Evolutionary conservation across 35 echinoderm and acorn worm genomes (phyloP), one percentile per base, ranked within the genome.

Genomic region (Apostichopus californicus): DNA sequence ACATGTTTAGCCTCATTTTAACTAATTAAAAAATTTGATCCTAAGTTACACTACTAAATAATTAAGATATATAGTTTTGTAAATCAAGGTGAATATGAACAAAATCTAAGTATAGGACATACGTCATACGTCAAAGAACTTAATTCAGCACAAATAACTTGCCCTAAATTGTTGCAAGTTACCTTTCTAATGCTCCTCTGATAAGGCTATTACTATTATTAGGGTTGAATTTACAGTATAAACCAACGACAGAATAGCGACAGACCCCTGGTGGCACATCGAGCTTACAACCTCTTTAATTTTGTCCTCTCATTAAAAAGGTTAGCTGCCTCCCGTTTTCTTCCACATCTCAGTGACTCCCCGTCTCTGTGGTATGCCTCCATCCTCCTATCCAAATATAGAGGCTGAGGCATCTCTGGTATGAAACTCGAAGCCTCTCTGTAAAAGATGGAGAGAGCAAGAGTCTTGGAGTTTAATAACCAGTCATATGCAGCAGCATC

Each of bases 371-470:
- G 86, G 86, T 73, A 89, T 89, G 86, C 86, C 86, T 66, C 86
- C 86, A 72, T 73, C 86, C 86, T 89, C 86, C 86, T 89, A 68
- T 89, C 86, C 86, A 89, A 89, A 89, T 89, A 89, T 89, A 89
- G 86, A 73, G 68, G 25, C 86, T 54, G 61, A 72, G 86, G 86
- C 63, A 89, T 89, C 68, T 89, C 86, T 89, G 86, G 86, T 89
- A 89, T 89, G 86, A 54, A 68, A 81, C 22, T 81, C 79, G 28
- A 85, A 58, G 81, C 81, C 81, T 85, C 81, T 85, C 14, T 85
- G 57, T 85, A 85, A 85, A 46, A 46, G 80, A 83, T 15, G 25
- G 22, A 56, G 34, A 55, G 22, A 56, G n/a, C n/a, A n/a, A n/a
- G 34, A 55, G 80, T 83, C 17, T 15, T 14, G 24, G 55, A 55